Evolutionary conservation across 2,113 vertebrate genomes (phyloP), one percentile per base, ranked within the genome.

Genomic region (Lophotis ruficrista): DNA sequence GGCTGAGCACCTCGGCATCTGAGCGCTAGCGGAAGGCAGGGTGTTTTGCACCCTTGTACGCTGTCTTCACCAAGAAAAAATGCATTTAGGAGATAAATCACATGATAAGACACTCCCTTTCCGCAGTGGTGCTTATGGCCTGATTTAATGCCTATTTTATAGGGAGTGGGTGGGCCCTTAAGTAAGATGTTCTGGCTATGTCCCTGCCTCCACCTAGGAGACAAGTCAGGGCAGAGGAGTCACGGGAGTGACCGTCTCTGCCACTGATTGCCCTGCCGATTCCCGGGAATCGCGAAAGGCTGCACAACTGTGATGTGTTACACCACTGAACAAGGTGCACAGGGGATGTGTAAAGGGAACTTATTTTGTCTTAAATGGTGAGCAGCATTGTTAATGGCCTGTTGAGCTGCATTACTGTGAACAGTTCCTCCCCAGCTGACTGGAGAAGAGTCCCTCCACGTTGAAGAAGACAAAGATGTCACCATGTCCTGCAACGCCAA

Each of bases 361-460:
- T 73, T 41, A 20, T 3, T 56, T 60, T n/a, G 31, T 45, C 9
- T 73, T 66, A 66, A 71, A 24, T 28, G 15, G 53, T 33, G 24
- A 75, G 54, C 54, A 51, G 62, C 38, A 13, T 69, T 24, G n/a
- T 7, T 70, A 92, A 45, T 31, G 24, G 38, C 47, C 24, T 4
- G 1, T 35, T 77, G 94, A 78, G 87, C 38, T 60, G 31, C 47
- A 7, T 83, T 95, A 62, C 93, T 23, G 75, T 82, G 61, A 95
- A 62, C 94, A 98, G 98, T 97, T 95, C 37, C 86, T 64, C 98
- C 98, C 51, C 8, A 8, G 21, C 79, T 98, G 57, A 90, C 51
- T 12, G 97, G 97, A 90, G 88, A 97, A 4, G 77, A 95, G 51
- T 27, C 77, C 38, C 77, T 96, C 64, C 60, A 65, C 0, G 23